phyloP scores from a whole-genome alignment of 1,140 invertebrate species.

The Bilobella aurantiaca region DNA sequence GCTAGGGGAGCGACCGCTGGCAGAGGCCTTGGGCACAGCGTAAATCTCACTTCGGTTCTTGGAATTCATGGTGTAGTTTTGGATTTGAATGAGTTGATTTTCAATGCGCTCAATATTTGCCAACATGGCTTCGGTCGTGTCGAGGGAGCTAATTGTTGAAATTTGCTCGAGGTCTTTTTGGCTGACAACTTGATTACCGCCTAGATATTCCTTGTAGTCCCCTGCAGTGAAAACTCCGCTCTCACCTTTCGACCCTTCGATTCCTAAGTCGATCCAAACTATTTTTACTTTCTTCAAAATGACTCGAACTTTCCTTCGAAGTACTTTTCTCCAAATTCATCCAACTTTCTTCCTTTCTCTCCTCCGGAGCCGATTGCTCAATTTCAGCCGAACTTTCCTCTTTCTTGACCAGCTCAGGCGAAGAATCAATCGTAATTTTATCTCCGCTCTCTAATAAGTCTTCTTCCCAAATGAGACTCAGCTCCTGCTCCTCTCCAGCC shows the following conservation, averaged over 20 bases:
- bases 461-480: constrained; percentile 70
- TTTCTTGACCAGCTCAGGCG: neutral
- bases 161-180: constrained; percentile 66
- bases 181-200: constrained; percentile 54
- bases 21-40: neutral
- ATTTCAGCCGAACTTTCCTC: too few relatives aligned
- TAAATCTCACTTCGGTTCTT: constrained; percentile 3
- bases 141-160: constrained; percentile 56
- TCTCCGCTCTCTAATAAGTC: constrained; percentile 39
- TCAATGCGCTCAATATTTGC: constrained; percentile 20
- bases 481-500: constrained; percentile 42
- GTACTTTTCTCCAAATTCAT: constrained; percentile 2
- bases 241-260: constrained; percentile 6
- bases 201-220: constrained; percentile 65
- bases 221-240: constrained; percentile 61
- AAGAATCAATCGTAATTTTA: neutral
- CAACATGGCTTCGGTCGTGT: constrained; percentile 16
- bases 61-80: constrained; percentile 10
- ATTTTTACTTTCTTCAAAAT: neutral
- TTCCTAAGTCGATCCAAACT: constrained; percentile 3
- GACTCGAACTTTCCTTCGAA: neutral
- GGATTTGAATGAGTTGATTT: constrained; percentile 15
- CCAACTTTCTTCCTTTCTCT: constrained; percentile 1
- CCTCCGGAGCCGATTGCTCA: too few relatives aligned
- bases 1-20: neutral